Evolutionary conservation across 2,113 vertebrate genomes (phyloP), one percentile per base, ranked within the genome.

Genomic region (Thryonomys swinderianus): DNA sequence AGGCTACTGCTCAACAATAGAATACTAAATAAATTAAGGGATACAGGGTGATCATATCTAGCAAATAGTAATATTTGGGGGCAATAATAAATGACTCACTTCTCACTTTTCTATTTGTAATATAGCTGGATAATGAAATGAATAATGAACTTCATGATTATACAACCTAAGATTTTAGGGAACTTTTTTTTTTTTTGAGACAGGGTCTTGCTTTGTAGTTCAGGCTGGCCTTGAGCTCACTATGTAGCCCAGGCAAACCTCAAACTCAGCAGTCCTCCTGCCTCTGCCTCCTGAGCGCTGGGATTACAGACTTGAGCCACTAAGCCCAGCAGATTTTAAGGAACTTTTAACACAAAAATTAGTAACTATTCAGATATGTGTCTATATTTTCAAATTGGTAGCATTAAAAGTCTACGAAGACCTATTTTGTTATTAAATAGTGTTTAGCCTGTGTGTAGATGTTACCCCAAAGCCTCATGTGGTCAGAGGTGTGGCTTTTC

Each of bases 11-110:
- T 98, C 80, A 88, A 76, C 87, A 87, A 23, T 4, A 94, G 67
- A 96, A 95, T 67, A 13, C 27, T 88, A 94, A 95, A 93, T 62
- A 93, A 96, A 74, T 92, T 96, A 81, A 79, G 97, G 88, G 79
- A 40, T 45, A 94, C 48, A 84, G 59, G 57, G 48, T 11, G 91
- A 79, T 2, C 14, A 67, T 82, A 87, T 85, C 62, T 78, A 92
- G 74, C 37, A 95, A 97, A 97, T 7, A 87, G 48, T 76, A 48
- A 84, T 10, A 12, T 45, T 81, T 5, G 37, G 20, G 76, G 45
- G 37, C 30, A 45, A 9, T 84, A 80, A 55, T 14, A 90, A 91
- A 86, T 73, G 11, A 62, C 14, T 37, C 23, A 61, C 81, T 95
- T 92, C 27, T 73, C 53, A 84, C 4, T 13, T 92, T 74, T 55